Evolutionary conservation across 2,797 vertebrate genomes (phyloP).

Genomic region (Tiaroga cobitis): DNA sequence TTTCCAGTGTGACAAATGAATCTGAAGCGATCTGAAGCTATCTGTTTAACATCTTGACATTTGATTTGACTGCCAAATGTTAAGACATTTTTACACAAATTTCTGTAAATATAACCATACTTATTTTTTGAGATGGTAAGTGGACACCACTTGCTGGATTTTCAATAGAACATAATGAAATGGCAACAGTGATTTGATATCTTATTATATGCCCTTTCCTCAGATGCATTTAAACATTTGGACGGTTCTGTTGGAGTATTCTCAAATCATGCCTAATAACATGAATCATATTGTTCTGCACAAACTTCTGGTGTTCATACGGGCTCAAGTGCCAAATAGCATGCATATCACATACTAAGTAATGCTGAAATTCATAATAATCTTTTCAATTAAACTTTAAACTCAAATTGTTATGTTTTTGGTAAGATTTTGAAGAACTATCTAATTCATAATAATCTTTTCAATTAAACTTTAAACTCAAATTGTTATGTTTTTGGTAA

Average conservation of each 20-base stretch:
- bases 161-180: neutral
- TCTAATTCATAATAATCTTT: neutral
- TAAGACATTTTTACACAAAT: neutral
- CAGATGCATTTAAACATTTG: neutral
- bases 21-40: neutral
- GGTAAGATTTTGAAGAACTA: no score
- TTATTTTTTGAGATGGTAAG: neutral
- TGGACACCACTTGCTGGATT: neutral
- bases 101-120: neutral
- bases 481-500: neutral
- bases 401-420: neutral
- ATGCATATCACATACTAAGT: neutral
- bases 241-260: neutral
- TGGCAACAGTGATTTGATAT: neutral
- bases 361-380: neutral
- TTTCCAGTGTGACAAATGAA: neutral
- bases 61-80: neutral
- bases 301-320: neutral
- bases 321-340: neutral
- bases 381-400: neutral
- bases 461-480: neutral
- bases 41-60: neutral
- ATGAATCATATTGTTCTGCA: neutral
- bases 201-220: neutral
- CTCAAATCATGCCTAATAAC: neutral